Evolutionary conservation across 2,888 invertebrate genomes (phyloP), one percentile per base, ranked within the genome.

Genomic region (Bibio marci): DNA sequence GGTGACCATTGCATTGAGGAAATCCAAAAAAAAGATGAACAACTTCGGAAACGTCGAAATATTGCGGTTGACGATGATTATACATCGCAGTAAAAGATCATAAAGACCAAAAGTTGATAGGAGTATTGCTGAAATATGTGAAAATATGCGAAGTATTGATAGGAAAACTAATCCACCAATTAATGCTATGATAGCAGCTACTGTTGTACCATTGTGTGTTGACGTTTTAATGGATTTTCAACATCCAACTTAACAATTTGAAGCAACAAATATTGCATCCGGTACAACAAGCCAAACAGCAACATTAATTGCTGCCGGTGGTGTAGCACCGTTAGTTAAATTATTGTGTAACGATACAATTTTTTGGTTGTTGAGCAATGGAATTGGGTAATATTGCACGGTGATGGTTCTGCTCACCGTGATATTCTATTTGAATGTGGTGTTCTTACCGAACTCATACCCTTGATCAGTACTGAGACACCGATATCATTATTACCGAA

Each of bases 361-460:
- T 0, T 72, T 79, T 85, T 1, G 92, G 94, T 54, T 92, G 94
- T 59, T 80, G 88, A 12, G 86, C 92, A 0, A 95, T 87, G 97
- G 95, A 94, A 0, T 65, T 94, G n/a, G 91, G 92, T 46, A 98
- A 98, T 63, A 90, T 97, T 50, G 92, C 94, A 8, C n/a, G 94
- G 95, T 27, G 87, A 88, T 58, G 85, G 87, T 0, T 70, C 86
- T 0, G 63, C 60, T 12, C 71, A 86, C 1, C 67, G 97, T 34
- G 94, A 97, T 62, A 62, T 73, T 40, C 87, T 94, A 33, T 72
- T 97, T 7, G 55, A 59, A 1, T 60, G 69, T 42, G 79, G 78
- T 13, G 77, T 82, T 19, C 64, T 94, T 48, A 71, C 75, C 1
- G 74, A 78, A 5, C 61, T 94, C 13, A 55, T 86, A 35, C 63